Percentiles rank a stretch among this genome's conserved stretches.
Evolutionary conservation across 2,113 vertebrate species (phyloP).

Genomic region (Camelus dromedarius): DNA sequence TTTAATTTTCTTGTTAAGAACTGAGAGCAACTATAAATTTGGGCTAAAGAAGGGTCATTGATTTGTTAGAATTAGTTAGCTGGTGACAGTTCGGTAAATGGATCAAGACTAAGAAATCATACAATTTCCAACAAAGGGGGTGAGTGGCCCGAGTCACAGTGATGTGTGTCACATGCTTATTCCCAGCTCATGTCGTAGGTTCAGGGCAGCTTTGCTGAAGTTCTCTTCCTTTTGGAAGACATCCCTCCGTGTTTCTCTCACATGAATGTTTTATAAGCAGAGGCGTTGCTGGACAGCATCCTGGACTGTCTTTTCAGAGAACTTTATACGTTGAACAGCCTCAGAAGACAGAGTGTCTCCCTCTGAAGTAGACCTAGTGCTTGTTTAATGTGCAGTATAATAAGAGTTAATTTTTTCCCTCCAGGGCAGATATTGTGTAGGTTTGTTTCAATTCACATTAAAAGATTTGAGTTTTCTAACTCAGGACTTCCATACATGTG

Average conservation of each 20-base stretch:
- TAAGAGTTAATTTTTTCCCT: neutral
- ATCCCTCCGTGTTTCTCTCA: neutral
- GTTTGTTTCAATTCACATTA: neutral
- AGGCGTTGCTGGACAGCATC: neutral
- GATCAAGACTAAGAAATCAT: neutral
- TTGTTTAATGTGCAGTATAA: neutral
- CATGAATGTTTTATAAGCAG: neutral
- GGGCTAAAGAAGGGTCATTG: neutral
- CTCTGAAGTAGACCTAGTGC: neutral
- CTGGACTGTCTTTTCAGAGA: neutral
- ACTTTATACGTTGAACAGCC: neutral
- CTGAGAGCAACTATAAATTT: neutral
- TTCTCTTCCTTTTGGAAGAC: neutral
- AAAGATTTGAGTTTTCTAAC: neutral
- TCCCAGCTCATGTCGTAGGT: neutral
- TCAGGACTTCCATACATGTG: neutral
- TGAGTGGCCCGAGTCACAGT: neutral
- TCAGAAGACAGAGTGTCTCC: neutral
- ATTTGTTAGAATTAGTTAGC: neutral
- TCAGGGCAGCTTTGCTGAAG: neutral
- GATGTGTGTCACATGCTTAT: neutral
- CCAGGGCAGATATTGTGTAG: neutral
- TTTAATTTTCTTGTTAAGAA: conserved; percentile 9
- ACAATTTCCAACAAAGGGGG: neutral
- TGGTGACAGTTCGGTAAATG: neutral